Conservation (phyloP, 1,140 invertebrate genomes). For the Drosophila simulans region DNA sequence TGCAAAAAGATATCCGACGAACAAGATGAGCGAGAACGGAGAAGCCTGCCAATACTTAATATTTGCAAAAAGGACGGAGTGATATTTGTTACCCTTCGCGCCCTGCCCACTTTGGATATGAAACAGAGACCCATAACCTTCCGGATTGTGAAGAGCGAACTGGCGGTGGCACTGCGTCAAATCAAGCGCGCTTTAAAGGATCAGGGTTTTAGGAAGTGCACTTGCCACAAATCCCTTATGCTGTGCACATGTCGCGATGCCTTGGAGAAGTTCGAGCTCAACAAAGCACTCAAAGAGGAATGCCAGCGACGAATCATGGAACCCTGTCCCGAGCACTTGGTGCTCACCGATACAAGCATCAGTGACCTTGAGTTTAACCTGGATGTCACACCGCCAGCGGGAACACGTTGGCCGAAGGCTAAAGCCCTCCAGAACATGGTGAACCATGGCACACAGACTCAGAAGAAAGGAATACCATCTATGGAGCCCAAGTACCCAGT, state of each 20-base stretch:
- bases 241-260: constrained; percentile 64
- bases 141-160: constrained; percentile 66
- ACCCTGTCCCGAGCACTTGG: constrained; percentile 42
- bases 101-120: constrained; percentile 19
- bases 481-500: constrained; percentile 28
- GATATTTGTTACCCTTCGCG: constrained; percentile 62
- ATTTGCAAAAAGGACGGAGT: constrained; percentile 65
- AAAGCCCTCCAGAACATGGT: constrained; percentile 13
- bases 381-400: constrained; percentile 61
- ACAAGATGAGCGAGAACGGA: background rate
- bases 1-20: constrained; percentile 13
- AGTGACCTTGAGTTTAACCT: constrained; percentile 75
- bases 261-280: constrained; percentile 54
- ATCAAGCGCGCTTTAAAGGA: constrained; percentile 61
- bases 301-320: constrained; percentile 38
- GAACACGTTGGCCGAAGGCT: no score
- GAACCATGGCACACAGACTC: constrained; percentile 57
- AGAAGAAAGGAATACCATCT: constrained; percentile 17
- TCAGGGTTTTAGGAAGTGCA: constrained; percentile 70
- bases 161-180: constrained; percentile 35
- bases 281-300: constrained; percentile 49
- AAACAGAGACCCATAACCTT: constrained; percentile 72
- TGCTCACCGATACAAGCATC: constrained; percentile 75
- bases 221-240: constrained; percentile 64
- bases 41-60: constrained; percentile 46